phyloP scores from a whole-genome alignment of 2,888 invertebrate genomes.

The Eupelmus urozonus region DNA sequence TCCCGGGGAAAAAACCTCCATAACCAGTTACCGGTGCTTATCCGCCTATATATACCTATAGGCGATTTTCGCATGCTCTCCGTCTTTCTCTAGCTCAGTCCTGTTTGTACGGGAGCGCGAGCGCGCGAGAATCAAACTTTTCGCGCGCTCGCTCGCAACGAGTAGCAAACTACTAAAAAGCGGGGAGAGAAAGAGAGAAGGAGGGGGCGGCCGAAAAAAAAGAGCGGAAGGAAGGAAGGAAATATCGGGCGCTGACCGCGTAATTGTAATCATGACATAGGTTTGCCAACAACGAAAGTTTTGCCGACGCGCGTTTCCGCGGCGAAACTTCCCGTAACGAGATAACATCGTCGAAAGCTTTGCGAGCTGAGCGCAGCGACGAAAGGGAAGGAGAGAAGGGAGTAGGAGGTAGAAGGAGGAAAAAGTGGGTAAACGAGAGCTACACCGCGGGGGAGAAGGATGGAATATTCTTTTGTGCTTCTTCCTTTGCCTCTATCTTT shows the following conservation, averaged over 20 bases:
- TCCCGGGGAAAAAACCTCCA: constrained; percentile 9
- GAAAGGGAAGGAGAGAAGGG: constrained; percentile 4
- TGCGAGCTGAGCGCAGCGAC: constrained; percentile 29
- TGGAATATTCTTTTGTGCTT: constrained; percentile 32
- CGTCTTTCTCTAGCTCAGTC: not conserved
- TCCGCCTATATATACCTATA: no score
- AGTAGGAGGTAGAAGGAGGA: constrained; percentile 1
- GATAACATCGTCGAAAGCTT: constrained; percentile 61
- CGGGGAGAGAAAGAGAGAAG: not conserved
- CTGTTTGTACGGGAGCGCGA: not conserved
- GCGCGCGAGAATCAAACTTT: constrained; percentile 49
- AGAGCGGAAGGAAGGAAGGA: constrained; percentile 42
- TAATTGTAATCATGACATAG: constrained; percentile 59
- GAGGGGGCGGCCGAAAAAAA: constrained; percentile 11
- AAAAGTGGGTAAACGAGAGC: constrained; percentile 28
- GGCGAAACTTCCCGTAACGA: constrained; percentile 57
- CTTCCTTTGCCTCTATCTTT: not conserved
- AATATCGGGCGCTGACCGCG: constrained; percentile 51
- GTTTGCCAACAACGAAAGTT: constrained; percentile 55
- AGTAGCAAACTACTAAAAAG: constrained; percentile 34
- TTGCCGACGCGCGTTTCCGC: constrained; percentile 44
- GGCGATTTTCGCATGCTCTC: not conserved
- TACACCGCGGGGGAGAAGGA: constrained; percentile 13
- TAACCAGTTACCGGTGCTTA: not conserved
- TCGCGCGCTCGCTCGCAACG: constrained; percentile 14